Evolutionary conservation across 2,888 invertebrate species (phyloP).

Genomic region (Drosophila pseudotalamancana): DNA sequence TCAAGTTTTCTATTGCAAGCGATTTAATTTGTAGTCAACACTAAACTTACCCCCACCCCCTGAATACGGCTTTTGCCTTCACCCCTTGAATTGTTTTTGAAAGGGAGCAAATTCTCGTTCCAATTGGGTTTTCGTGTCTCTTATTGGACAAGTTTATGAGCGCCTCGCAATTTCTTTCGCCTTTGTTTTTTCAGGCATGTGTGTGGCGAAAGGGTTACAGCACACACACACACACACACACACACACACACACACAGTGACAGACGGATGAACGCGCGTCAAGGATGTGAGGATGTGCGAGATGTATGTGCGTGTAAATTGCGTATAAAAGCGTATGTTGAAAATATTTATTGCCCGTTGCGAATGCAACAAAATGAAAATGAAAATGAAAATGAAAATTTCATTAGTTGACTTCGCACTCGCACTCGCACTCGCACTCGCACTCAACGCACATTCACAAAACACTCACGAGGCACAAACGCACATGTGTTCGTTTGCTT

Average conservation of each 20-base stretch:
- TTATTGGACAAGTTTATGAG: slow-evolving; percentile 76
- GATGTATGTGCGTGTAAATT: slow-evolving; percentile 80
- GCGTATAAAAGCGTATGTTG: slow-evolving; percentile 80
- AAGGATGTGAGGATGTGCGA: slow-evolving; percentile 48
- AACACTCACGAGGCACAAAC: no score
- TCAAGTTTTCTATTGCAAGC: slow-evolving; percentile 30
- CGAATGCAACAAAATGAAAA: slow-evolving; percentile 83
- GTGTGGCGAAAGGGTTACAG: slow-evolving; percentile 57
- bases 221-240: slow-evolving; percentile 10
- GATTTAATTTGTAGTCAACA: slow-evolving; percentile 54
- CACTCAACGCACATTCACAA: no score
- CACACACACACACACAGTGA: slow-evolving; percentile 10
- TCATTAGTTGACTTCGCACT: slow-evolving; percentile 72
- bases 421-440: slow-evolving; percentile 15
- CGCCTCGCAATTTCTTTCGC: slow-evolving; percentile 58
- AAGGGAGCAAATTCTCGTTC: no score
- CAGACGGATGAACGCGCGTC: slow-evolving; percentile 40
- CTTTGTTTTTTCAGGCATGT: slow-evolving; percentile 45
- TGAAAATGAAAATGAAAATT: slow-evolving; percentile 80
- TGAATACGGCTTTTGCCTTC: no score
- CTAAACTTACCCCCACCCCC: not conserved
- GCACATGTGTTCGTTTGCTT: slow-evolving; percentile 17
- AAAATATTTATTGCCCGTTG: slow-evolving; percentile 83
- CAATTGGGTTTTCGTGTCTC: slow-evolving; percentile 57
- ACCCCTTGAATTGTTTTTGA: not conserved